These are phyloP conservation scores for Sternarchorhynchus goeldii DNA, from an alignment of 2,797 vertebrate genomes.

Conservation along the genomic window DNA sequence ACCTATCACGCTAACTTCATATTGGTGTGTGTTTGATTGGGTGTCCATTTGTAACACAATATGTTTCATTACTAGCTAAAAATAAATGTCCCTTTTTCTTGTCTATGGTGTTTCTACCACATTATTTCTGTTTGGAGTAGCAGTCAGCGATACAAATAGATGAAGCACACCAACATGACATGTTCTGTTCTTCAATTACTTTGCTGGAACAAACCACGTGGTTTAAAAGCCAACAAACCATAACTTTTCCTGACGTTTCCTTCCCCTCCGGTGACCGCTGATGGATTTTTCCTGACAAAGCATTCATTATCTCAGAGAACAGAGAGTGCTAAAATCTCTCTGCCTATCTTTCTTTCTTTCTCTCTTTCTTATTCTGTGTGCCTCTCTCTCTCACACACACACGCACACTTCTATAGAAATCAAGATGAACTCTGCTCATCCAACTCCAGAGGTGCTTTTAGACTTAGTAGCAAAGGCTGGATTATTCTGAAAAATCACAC, in stretches of 20 bases:
- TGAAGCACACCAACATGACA: constrained; percentile 84
- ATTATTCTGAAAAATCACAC: constrained; percentile 67
- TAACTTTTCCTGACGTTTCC: constrained; percentile 89
- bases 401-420: constrained; percentile 22
- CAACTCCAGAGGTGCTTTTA: constrained; percentile 22
- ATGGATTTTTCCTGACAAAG: constrained; percentile 88
- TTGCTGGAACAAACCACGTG: constrained; percentile 85
- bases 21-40: constrained; percentile 37
- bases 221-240: constrained; percentile 92
- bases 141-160: constrained; percentile 84
- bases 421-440: constrained; percentile 25
- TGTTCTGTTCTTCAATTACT: constrained; percentile 92
- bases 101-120: constrained; percentile 72
- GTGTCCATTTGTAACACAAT: constrained; percentile 32
- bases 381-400: too few species aligned
- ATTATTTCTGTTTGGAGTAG: constrained; percentile 84
- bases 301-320: constrained; percentile 86
- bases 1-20: neutral
- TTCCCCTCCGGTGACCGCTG: constrained; percentile 87
- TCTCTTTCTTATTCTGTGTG: constrained; percentile 44
- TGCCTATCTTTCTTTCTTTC: constrained; percentile 48
- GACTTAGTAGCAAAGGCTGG: constrained; percentile 44
- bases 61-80: constrained; percentile 41
- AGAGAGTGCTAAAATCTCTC: constrained; percentile 80
- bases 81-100: constrained; percentile 58